A percentile compares a stretch with the other conserved stretches of the same genome.
phyloP scores from a whole-genome alignment of 2,797 vertebrate genomes.

The Lutjanus campechanus region DNA sequence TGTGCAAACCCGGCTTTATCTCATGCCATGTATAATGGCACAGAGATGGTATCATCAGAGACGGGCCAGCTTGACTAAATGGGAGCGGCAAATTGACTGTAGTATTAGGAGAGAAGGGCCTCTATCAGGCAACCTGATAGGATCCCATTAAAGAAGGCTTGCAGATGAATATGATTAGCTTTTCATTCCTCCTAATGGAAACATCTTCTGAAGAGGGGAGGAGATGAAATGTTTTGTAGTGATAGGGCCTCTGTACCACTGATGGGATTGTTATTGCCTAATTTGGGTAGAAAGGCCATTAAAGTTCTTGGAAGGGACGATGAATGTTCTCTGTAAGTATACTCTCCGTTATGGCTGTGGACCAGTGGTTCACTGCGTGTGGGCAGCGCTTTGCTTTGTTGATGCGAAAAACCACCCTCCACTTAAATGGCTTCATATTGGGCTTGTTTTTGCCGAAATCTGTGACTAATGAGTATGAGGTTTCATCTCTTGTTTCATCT shows the following conservation, averaged over 20 bases:
- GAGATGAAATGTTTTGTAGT: conserved; percentile 74
- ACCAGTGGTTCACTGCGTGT: conserved; percentile 62
- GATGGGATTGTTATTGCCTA: conserved; percentile 80
- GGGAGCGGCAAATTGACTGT: conserved; percentile 79
- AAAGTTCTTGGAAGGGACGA: conserved; percentile 68
- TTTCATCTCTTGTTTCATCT: conserved; percentile 48
- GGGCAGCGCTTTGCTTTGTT: conserved; percentile 58
- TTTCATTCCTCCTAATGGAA: conserved; percentile 80
- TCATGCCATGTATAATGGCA: conserved; percentile 67
- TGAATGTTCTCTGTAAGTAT: conserved; percentile 73
- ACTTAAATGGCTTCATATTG: conserved; percentile 51
- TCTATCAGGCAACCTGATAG: conserved; percentile 76
- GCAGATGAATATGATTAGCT: conserved; percentile 84
- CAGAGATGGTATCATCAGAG: conserved; percentile 78
- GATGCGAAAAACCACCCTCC: conserved; percentile 48
- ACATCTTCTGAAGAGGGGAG: conserved; percentile 71
- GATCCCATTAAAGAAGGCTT: conserved; percentile 79
- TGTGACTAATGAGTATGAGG: conserved; percentile 66
- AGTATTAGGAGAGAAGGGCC: conserved; percentile 70
- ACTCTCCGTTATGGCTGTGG: conserved; percentile 56
- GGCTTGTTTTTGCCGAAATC: conserved; percentile 46
- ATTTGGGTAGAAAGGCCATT: conserved; percentile 80
- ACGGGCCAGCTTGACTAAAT: conserved; percentile 79
- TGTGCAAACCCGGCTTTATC: conserved; percentile 57
- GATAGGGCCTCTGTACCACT: conserved; percentile 70